These are phyloP conservation scores for Pseudachorutes palmiensis DNA, from an alignment of 1,140 invertebrate species.

Conservation along the genomic window DNA sequence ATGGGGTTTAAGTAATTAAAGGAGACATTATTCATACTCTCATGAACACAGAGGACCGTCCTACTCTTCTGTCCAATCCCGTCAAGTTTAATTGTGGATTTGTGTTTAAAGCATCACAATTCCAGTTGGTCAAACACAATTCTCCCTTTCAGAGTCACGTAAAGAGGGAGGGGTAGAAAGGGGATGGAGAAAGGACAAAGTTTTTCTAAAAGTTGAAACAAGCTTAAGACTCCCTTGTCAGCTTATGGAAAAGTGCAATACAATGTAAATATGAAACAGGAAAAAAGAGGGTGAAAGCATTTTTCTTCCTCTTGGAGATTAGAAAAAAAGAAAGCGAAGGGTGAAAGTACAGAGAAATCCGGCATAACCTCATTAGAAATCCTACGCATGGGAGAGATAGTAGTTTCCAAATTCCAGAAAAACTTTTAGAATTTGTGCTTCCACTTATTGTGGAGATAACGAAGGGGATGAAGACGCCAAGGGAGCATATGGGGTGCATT, in stretches of 20 bases:
- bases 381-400: neutral
- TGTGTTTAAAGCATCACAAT: neutral
- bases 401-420: no score
- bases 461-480: neutral
- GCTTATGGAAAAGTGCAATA: neutral
- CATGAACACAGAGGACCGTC: no score
- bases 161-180: neutral
- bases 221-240: neutral
- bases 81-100: neutral
- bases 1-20: neutral
- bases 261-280: constrained; percentile 2
- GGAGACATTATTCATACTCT: neutral
- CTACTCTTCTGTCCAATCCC: neutral
- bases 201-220: neutral
- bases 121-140: neutral
- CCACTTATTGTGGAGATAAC: no score
- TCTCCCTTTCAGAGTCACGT: no score
- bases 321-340: neutral
- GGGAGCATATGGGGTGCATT: constrained; percentile 7
- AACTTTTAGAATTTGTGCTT: no score
- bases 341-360: neutral
- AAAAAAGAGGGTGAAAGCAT: neutral
- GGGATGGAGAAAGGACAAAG: neutral
- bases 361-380: constrained; percentile 1
- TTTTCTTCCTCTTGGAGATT: neutral